Percentiles rank a stretch among this genome's conserved stretches.
These are phyloP conservation scores for Odocoileus hemionus DNA, from an alignment of 2,113 vertebrate genomes.

Conservation along the genomic window DNA sequence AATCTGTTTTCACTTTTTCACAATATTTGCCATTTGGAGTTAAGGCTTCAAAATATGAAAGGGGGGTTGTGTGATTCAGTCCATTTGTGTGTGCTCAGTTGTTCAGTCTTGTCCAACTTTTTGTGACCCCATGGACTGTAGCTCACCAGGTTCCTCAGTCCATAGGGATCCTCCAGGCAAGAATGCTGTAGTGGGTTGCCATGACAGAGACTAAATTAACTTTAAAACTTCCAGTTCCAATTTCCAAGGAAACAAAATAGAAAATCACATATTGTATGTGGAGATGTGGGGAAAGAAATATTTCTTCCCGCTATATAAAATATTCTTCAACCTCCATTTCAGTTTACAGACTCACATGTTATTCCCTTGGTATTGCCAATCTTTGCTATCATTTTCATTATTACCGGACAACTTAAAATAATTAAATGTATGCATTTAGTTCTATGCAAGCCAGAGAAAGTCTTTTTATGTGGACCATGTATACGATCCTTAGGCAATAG, in stretches of 20 bases:
- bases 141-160: not conserved
- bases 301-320: not conserved
- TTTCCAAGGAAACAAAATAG: not conserved
- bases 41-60: not conserved
- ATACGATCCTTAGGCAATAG: not conserved
- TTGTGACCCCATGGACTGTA: not conserved
- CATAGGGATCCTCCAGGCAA: not conserved
- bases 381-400: not conserved
- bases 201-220: not conserved
- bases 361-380: not conserved
- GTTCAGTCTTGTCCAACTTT: not conserved
- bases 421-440: not conserved
- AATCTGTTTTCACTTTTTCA: not conserved
- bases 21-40: not conserved
- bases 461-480: not conserved
- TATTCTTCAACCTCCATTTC: not conserved
- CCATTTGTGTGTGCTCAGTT: not conserved
- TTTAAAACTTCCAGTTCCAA: not conserved
- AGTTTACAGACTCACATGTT: not conserved
- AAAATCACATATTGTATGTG: not conserved
- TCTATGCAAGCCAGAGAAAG: not conserved
- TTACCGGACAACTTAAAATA: not conserved
- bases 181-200: not conserved
- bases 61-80: not conserved
- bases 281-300: not conserved